These are phyloP conservation scores for Acromyrmex echinatior DNA, from an alignment of 1,140 invertebrate genomes.

Conservation along the genomic window DNA sequence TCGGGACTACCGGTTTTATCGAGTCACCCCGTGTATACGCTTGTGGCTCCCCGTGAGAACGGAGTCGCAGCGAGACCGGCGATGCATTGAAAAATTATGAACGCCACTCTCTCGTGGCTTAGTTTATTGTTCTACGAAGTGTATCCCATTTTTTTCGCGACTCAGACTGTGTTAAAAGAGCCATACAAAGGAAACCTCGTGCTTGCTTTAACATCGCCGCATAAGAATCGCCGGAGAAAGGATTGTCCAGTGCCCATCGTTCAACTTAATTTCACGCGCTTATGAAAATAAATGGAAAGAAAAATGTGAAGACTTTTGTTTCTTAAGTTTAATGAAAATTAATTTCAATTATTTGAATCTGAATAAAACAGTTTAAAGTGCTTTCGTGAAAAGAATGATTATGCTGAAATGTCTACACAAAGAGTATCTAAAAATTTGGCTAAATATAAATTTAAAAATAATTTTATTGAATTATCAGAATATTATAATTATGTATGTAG, in stretches of 20 bases:
- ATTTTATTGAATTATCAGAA: too few relatives aligned
- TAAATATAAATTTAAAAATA: too few relatives aligned
- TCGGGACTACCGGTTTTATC: conserved; percentile 18
- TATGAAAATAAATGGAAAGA: conserved; percentile 3
- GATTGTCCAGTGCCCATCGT: conserved; percentile 9
- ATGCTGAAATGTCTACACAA: too few relatives aligned
- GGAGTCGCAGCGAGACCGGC: neutral
- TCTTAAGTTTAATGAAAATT: neutral
- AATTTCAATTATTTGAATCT: neutral
- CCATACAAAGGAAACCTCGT: conserved; percentile 57
- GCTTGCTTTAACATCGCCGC: conserved; percentile 45
- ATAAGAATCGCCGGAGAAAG: conserved; percentile 49
- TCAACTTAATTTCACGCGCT: conserved; percentile 39
- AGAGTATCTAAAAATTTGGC: too few relatives aligned
- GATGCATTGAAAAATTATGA: conserved; percentile 62
- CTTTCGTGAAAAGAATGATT: too few relatives aligned
- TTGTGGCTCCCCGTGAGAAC: conserved; percentile 33
- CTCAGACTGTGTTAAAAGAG: conserved; percentile 26
- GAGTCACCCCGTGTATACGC: conserved; percentile 21
- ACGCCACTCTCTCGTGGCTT: conserved; percentile 26
- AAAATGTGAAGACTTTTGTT: neutral
- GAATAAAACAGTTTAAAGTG: neutral
- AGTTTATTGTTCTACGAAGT: conserved; percentile 62
- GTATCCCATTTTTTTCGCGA: conserved; percentile 53
- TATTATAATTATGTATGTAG: too few relatives aligned